A percentile compares a stretch with the other conserved stretches of the same genome.
phyloP scores from a whole-genome alignment of 1,140 invertebrate genomes.

The Macrobrachium nipponense region DNA sequence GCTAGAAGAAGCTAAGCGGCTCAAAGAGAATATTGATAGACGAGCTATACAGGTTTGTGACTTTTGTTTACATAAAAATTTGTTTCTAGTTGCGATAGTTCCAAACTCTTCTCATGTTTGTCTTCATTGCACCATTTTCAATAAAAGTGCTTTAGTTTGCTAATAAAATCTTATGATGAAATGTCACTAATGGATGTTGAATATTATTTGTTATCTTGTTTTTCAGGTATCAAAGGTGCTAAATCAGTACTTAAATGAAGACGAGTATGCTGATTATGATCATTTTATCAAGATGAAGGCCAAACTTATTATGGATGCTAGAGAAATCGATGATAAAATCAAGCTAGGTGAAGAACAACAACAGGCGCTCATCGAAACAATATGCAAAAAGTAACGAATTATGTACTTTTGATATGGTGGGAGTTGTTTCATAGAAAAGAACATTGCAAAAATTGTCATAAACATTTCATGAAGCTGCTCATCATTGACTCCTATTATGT shows the following conservation, averaged over 20 bases:
- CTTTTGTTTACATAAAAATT: too few relatives aligned
- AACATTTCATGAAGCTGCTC: too few relatives aligned
- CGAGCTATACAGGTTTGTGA: constrained; percentile 74
- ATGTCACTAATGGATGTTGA: too few relatives aligned
- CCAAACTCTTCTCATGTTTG: too few relatives aligned
- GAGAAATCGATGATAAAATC: constrained; percentile 89
- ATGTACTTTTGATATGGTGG: not conserved
- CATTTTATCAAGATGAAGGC: constrained; percentile 93
- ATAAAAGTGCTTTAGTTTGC: too few relatives aligned
- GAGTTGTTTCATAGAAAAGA: not conserved
- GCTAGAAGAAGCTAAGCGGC: constrained; percentile 84
- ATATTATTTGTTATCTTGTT: not conserved
- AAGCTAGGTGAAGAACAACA: constrained; percentile 88
- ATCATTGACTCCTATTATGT: too few relatives aligned
- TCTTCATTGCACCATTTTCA: too few relatives aligned
- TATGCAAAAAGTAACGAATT: constrained; percentile 45
- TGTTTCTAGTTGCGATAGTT: too few relatives aligned
- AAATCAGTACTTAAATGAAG: constrained; percentile 79
- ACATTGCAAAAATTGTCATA: not conserved
- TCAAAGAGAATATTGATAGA: constrained; percentile 87
- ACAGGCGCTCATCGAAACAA: constrained; percentile 78
- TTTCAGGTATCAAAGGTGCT: constrained; percentile 77
- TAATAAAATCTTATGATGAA: too few relatives aligned
- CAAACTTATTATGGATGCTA: constrained; percentile 86
- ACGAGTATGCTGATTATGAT: constrained; percentile 85